These are phyloP conservation scores for Blastomussa wellsi DNA, from an alignment of 92 coral and sea anemone species.

Conservation along the genomic window DNA sequence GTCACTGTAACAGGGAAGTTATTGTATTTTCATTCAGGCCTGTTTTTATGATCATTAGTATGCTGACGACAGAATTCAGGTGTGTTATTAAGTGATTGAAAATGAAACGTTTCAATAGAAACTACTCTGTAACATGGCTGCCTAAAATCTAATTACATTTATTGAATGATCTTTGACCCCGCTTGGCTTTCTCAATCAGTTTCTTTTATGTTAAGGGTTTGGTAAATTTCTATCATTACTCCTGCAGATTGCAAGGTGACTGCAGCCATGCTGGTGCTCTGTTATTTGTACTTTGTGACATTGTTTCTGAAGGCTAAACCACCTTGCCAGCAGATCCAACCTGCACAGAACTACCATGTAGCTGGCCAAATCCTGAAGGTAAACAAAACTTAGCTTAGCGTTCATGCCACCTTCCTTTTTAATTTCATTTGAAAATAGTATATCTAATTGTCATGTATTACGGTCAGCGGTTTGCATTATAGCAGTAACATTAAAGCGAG, in stretches of 20 bases:
- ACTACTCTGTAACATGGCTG: slow-evolving; percentile 34
- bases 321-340: slow-evolving; percentile 57
- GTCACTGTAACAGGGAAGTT: slow-evolving; percentile 1
- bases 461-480: no score
- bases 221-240: slow-evolving; percentile 21
- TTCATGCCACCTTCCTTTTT: slow-evolving; percentile 16
- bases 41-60: slow-evolving; percentile 13
- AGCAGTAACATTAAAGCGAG: no score
- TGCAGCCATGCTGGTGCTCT: slow-evolving; percentile 63
- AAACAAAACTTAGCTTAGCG: slow-evolving; percentile 29
- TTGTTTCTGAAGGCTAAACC: slow-evolving; percentile 55
- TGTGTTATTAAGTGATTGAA: slow-evolving; percentile 10
- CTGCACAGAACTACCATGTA: slow-evolving; percentile 57
- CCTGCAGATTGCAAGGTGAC: slow-evolving; percentile 56
- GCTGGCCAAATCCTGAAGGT: slow-evolving; percentile 66
- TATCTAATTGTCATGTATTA: no score
- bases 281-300: slow-evolving; percentile 57
- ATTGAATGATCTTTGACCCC: slow-evolving; percentile 32
- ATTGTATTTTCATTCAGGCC: slow-evolving; percentile 19
- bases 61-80: slow-evolving; percentile 1
- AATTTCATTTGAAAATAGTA: slow-evolving; percentile 8
- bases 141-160: slow-evolving; percentile 16
- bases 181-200: slow-evolving; percentile 30
- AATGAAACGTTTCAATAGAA: slow-evolving; percentile 19
- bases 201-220: slow-evolving; percentile 16